Conservation (phyloP, 2,113 vertebrate genomes). For the Lepidiolamprologus cunningtoni region DNA sequence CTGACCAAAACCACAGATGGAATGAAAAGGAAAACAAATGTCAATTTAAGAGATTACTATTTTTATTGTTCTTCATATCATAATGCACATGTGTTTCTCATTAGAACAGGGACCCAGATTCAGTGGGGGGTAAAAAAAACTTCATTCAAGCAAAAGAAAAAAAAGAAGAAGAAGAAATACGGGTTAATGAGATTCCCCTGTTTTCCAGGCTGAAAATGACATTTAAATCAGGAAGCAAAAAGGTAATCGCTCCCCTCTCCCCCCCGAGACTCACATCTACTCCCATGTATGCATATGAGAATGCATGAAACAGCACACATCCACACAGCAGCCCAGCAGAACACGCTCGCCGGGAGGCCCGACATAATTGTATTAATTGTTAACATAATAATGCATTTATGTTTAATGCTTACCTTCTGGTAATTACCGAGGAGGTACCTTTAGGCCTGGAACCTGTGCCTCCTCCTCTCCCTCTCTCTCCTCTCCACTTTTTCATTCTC, state of each 20-base stretch:
- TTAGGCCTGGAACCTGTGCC: constrained; percentile 37
- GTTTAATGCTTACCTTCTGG: constrained; percentile 72
- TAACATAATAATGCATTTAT: constrained; percentile 73
- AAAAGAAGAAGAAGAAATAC: background rate
- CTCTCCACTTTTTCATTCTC: constrained; percentile 21
- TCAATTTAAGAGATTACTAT: background rate
- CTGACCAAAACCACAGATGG: background rate
- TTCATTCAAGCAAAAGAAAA: background rate
- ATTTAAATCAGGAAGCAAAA: background rate
- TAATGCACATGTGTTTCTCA: constrained; percentile 17
- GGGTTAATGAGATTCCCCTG: constrained; percentile 13
- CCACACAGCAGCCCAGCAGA: background rate
- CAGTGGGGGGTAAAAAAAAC: background rate
- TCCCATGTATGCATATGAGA: background rate
- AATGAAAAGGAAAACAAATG: constrained; percentile 7
- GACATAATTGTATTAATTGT: constrained; percentile 73
- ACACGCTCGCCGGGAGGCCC: constrained; percentile 40
- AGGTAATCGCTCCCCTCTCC: background rate
- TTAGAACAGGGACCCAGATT: background rate
- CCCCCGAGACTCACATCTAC: background rate
- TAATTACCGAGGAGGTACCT: constrained; percentile 58
- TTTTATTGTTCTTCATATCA: background rate
- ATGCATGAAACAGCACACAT: background rate
- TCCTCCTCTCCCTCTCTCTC: background rate
- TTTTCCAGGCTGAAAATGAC: constrained; percentile 4